phyloP scores from a whole-genome alignment of 1,140 invertebrate genomes.

The Uloborus diversus region DNA sequence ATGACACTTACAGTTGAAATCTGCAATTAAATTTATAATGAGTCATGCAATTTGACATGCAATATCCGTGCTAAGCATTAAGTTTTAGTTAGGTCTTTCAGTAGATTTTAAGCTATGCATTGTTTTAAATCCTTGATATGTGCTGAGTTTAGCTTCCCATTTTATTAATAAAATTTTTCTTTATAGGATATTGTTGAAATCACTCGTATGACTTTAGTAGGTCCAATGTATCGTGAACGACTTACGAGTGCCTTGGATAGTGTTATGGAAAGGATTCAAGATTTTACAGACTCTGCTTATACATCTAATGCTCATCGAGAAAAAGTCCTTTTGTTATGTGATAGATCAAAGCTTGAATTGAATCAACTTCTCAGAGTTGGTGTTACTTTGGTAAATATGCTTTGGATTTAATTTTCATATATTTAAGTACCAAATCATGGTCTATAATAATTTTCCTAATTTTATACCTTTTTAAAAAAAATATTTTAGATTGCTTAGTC shows the following conservation, averaged over 20 bases:
- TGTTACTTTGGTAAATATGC: slow-evolving; percentile 79
- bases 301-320: slow-evolving; percentile 96
- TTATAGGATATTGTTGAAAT: slow-evolving; percentile 79
- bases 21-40: too few species aligned
- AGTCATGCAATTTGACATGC: too few species aligned
- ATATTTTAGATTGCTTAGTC: too few species aligned
- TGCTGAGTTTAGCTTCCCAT: neutral
- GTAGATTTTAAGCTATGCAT: too few species aligned
- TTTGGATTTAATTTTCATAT: too few species aligned
- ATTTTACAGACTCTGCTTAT: slow-evolving; percentile 99
- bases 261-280: slow-evolving; percentile 89
- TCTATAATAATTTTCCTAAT: too few species aligned
- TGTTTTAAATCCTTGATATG: too few species aligned
- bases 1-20: too few species aligned
- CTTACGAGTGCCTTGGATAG: slow-evolving; percentile 84
- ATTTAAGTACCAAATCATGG: too few species aligned
- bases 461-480: too few species aligned
- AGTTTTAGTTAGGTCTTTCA: too few species aligned
- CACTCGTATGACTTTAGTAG: slow-evolving; percentile 74
- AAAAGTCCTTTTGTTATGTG: slow-evolving; percentile 88
- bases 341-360: slow-evolving; percentile 84
- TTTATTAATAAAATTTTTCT: neutral
- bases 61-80: too few species aligned
- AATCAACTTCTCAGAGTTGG: slow-evolving; percentile 86
- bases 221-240: slow-evolving; percentile 75